Conservation (phyloP, 2,888 invertebrate genomes). For the Trichopoda pennipes region DNA sequence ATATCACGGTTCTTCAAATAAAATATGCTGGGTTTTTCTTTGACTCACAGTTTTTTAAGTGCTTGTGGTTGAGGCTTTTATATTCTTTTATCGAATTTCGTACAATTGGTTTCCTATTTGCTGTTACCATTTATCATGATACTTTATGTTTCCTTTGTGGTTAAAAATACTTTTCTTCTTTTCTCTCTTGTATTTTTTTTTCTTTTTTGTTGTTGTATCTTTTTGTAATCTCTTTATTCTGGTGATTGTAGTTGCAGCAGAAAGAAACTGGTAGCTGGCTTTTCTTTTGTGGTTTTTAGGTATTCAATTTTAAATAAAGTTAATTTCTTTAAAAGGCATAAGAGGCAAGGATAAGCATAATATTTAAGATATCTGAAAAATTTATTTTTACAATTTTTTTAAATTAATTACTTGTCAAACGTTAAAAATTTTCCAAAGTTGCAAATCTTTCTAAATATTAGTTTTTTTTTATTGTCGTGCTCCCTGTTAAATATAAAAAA, state of each 20-base stretch:
- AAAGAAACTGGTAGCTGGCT: constrained; percentile 27
- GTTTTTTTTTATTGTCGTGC: neutral
- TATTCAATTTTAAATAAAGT: neutral
- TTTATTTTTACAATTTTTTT: no score
- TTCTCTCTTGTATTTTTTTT: no score
- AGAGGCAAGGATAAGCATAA: neutral
- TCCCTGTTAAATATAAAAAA: constrained; percentile 19
- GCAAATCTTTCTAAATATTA: neutral
- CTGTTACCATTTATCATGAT: constrained; percentile 64
- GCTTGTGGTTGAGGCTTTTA: constrained; percentile 3
- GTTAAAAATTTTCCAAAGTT: no score
- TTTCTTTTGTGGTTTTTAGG: constrained; percentile 18
- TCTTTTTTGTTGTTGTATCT: neutral
- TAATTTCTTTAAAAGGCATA: constrained; percentile 26
- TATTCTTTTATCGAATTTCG: constrained; percentile 34
- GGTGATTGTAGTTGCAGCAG: constrained; percentile 20
- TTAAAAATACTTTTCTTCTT: constrained; percentile 29
- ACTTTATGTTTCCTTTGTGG: constrained; percentile 57
- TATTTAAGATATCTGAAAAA: no score
- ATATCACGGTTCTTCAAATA: no score
- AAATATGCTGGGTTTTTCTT: no score
- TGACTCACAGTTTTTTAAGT: no score
- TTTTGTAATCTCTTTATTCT: constrained; percentile 29
- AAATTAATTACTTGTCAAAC: no score
- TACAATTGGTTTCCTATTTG: constrained; percentile 54